Conservation (phyloP, 2,113 vertebrate species). For the Oxyruncus cristatus region DNA sequence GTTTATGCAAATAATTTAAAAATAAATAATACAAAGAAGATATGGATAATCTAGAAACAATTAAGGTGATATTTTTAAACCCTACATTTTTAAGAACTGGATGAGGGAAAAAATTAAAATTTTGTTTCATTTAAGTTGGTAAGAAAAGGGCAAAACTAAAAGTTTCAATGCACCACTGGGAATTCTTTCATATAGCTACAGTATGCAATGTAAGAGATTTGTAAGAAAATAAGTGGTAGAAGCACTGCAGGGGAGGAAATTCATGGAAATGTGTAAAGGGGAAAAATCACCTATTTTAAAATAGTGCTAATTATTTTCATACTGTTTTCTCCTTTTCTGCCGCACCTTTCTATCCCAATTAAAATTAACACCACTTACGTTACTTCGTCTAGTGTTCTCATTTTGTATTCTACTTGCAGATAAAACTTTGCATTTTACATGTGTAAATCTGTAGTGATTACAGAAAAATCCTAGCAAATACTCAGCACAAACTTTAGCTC, state of each 20-base stretch:
- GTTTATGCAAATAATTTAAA: background rate
- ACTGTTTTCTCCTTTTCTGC: background rate
- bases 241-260: background rate
- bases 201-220: background rate
- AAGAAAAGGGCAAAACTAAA: background rate
- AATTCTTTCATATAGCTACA: background rate
- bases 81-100: background rate
- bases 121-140: background rate
- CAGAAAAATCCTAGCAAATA: background rate
- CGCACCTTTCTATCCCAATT: background rate
- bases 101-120: background rate
- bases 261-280: background rate
- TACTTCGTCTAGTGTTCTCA: background rate
- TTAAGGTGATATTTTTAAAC: background rate
- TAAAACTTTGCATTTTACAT: background rate
- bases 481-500: background rate
- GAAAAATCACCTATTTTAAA: background rate
- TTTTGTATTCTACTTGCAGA: background rate
- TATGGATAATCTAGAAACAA: background rate
- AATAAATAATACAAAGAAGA: background rate
- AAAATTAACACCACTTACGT: background rate
- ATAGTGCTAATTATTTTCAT: slow-evolving; percentile 8
- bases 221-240: background rate
- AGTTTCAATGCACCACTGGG: background rate
- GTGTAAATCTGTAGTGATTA: background rate